Base-by-base conservation (phyloP, 2,113 vertebrate species). In the Pagrus major region DNA sequence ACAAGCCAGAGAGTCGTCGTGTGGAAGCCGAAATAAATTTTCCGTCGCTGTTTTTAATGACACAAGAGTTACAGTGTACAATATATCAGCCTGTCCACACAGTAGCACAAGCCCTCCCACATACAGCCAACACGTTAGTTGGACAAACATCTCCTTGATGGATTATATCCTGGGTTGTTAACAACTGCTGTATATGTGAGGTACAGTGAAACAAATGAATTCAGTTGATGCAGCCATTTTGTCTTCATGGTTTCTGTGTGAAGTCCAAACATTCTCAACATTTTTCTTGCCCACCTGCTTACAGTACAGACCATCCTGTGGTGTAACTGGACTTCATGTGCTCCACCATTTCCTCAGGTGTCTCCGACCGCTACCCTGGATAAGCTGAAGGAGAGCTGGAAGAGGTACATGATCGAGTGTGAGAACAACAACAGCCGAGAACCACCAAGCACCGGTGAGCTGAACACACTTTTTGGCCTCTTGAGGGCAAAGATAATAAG, bases 401-500 rank as follows among this genome's bases (percentile, higher is more conserved):
- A 76, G 49, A 58, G 69, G 60, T 96, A 95, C 79, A 91, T 69
- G 79, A 87, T 93, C 37, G 92, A 95, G 77, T 96, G 95, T 54
- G 67, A 79, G 20, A 83, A 10, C 41, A 96, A 95, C 84, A 94
- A 92, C 75, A 94, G 89, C 77, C 83, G 31, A 46, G 88, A 92
- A 23, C 86, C 88, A 0, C 88, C 73, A 6, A 88, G 86, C 73
- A 73, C 69, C 0, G 93, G 95, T 96, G 79, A 92, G 93, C 12
- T 9, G 3, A 46, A 33, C 25, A 35, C 33, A 15, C 14, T 56
- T 4, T n/a, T 39, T 27, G n/a, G n/a, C n/a, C n/a, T n/a, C n/a
- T n/a, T 18, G 15, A 1, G 9, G 5, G 2, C 27, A 8, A 25
- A 16, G n/a, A n/a, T n/a, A n/a, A n/a, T n/a, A n/a, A n/a, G n/a